Percentiles rank a stretch among this genome's conserved stretches.
phyloP scores from a whole-genome alignment of 1,140 invertebrate species.

The Brachionus rotundiformis region DNA sequence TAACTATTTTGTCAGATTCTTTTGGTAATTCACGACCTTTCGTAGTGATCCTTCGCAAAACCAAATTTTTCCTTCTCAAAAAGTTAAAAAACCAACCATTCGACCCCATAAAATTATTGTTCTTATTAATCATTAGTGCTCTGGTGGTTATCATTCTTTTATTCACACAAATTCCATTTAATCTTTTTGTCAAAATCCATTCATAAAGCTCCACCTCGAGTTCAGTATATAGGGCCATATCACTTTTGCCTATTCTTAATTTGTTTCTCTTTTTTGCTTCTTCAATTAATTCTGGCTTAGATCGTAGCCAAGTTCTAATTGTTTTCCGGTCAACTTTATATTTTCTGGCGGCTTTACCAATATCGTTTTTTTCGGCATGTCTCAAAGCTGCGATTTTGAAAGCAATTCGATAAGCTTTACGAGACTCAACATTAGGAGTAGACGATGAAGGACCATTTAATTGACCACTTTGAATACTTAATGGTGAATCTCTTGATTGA shows the following conservation, averaged over 20 bases:
- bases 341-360: neutral
- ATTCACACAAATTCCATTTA: neutral
- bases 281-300: constrained; percentile 6
- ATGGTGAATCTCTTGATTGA: neutral
- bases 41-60: neutral
- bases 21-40: neutral
- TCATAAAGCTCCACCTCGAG: neutral
- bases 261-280: neutral
- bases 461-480: neutral
- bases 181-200: neutral
- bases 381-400: neutral
- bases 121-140: neutral
- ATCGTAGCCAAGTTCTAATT: neutral
- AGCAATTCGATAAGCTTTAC: neutral
- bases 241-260: neutral
- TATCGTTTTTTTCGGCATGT: neutral
- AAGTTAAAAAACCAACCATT: neutral
- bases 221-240: neutral
- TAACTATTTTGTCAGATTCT: neutral
- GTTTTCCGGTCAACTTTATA: neutral
- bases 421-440: neutral
- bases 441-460: neutral
- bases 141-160: neutral
- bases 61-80: constrained; percentile 11
- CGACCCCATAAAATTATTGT: neutral